phyloP scores from a whole-genome alignment of 1,140 invertebrate species.

The Drosophila erecta region DNA sequence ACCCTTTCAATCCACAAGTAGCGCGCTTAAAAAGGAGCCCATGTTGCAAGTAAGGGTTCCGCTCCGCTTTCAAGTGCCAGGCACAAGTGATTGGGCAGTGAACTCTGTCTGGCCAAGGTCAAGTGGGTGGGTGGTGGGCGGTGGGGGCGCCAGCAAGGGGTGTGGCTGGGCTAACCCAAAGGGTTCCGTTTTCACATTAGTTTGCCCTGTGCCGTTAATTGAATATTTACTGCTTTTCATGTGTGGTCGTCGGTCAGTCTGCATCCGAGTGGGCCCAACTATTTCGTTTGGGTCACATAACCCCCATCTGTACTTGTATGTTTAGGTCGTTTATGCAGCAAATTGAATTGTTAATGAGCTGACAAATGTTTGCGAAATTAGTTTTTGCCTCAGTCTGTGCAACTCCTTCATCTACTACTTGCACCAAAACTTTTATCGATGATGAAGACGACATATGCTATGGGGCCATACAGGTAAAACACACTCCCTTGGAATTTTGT shows the following conservation, averaged over 20 bases:
- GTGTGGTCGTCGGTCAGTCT: conserved; percentile 43
- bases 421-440: conserved; percentile 20
- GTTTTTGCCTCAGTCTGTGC: conserved; percentile 26
- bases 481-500: conserved; percentile 11
- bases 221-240: conserved; percentile 75
- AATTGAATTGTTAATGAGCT: conserved; percentile 83
- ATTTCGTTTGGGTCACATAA: conserved; percentile 6
- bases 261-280: conserved; percentile 27
- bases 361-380: conserved; percentile 75
- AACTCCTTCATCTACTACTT: not conserved
- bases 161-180: conserved; percentile 21
- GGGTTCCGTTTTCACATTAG: conserved; percentile 53
- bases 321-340: conserved; percentile 80
- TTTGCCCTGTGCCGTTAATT: conserved; percentile 65
- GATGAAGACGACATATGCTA: conserved; percentile 19
- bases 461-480: not conserved
- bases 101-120: conserved; percentile 29
- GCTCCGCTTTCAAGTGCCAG: conserved; percentile 45
- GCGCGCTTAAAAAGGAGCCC: not conserved
- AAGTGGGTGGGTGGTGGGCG: not conserved
- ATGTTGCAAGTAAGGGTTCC: not conserved
- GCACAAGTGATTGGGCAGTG: conserved; percentile 38
- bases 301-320: conserved; percentile 50
- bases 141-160: not conserved
- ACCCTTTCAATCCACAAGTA: too few species aligned